phyloP scores from a whole-genome alignment of 2,113 vertebrate species.

The Aldabrachelys gigantea region DNA sequence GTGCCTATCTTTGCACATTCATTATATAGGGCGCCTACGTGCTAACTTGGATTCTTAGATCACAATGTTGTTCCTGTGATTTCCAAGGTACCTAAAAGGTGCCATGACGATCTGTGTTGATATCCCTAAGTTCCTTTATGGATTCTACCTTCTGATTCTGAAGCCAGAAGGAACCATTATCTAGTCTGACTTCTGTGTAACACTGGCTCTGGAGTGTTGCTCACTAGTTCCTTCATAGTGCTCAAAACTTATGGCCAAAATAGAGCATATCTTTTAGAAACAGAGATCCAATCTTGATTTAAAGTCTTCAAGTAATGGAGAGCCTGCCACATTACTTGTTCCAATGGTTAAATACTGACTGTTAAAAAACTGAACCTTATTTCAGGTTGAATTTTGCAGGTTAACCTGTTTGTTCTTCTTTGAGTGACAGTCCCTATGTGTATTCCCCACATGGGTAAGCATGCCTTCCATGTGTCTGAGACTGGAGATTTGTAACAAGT shows the following conservation, averaged over 20 bases:
- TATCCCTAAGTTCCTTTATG: too few species aligned
- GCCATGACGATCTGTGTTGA: too few species aligned
- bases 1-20: too few species aligned
- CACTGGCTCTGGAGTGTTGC: background rate
- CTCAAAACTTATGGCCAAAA: background rate
- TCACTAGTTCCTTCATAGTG: background rate
- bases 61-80: too few species aligned
- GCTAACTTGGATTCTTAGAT: too few species aligned
- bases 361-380: background rate
- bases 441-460: too few species aligned
- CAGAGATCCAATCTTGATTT: too few species aligned
- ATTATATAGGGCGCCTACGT: too few species aligned
- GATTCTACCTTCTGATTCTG: background rate
- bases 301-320: background rate
- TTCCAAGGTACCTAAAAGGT: too few species aligned
- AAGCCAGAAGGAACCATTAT: accelerated
- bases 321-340: background rate
- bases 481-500: too few species aligned
- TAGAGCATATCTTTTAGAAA: background rate
- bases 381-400: background rate
- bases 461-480: too few species aligned
- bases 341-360: background rate
- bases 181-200: background rate
- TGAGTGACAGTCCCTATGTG: too few species aligned
- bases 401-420: background rate